Conservation (phyloP, 2,888 invertebrate species). For the Melieria crassipennis region DNA sequence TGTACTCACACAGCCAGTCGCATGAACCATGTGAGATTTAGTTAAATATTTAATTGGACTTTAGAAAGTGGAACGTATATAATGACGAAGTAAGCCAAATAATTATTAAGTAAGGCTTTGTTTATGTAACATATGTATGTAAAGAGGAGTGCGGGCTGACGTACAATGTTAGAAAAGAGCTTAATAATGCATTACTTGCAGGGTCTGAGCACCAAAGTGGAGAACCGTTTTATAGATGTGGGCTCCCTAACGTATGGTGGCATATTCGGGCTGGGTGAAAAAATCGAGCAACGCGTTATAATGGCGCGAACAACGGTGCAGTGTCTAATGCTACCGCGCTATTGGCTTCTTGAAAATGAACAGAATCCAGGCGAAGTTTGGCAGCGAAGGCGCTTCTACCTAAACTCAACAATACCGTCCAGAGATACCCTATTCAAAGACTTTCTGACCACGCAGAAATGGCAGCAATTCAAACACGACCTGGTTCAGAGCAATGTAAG, state of each 20-base stretch:
- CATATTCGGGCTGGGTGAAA: conserved; percentile 77
- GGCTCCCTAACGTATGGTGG: conserved; percentile 60
- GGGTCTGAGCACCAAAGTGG: conserved; percentile 31
- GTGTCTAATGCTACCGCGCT: conserved; percentile 76
- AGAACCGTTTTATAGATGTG: conserved; percentile 62
- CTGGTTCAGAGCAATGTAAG: conserved; percentile 46
- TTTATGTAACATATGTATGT: too few relatives aligned
- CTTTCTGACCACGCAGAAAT: conserved; percentile 55
- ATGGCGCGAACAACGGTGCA: conserved; percentile 73
- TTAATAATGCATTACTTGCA: conserved; percentile 22
- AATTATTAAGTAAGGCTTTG: too few relatives aligned
- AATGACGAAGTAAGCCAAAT: too few relatives aligned
- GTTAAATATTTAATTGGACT: too few relatives aligned
- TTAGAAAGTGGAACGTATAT: too few relatives aligned
- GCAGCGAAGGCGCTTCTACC: conserved; percentile 58
- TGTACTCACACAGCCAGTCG: too few relatives aligned
- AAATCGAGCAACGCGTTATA: conserved; percentile 74
- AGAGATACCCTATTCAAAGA: conserved; percentile 56
- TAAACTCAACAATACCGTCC: conserved; percentile 60
- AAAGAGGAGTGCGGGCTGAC: too few relatives aligned
- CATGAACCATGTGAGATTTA: too few relatives aligned
- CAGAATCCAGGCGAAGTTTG: conserved; percentile 64
- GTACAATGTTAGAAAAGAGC: too few relatives aligned
- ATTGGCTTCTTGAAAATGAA: conserved; percentile 72
- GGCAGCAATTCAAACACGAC: conserved; percentile 58